phyloP scores from a whole-genome alignment of 2,888 invertebrate species.

The Ennomos erosarius region DNA sequence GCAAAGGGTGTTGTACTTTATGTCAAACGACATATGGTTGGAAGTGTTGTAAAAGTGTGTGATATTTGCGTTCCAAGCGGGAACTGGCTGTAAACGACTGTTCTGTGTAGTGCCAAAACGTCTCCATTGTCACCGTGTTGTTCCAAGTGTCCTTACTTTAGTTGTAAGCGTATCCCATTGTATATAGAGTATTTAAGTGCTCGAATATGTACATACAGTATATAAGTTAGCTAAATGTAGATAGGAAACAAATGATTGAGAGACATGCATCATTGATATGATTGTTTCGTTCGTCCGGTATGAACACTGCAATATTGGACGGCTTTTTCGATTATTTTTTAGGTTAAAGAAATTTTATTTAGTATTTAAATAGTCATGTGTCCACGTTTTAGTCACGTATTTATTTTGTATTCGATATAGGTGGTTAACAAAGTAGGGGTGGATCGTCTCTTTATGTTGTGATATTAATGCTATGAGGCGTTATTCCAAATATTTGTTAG shows the following conservation, averaged over 20 bases:
- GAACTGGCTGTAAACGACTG: slow-evolving; percentile 32
- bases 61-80: slow-evolving; percentile 1
- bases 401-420: slow-evolving; percentile 56
- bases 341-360: slow-evolving; percentile 40
- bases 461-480: slow-evolving; percentile 36
- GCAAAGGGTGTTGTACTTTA: slow-evolving; percentile 9
- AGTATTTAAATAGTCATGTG: slow-evolving; percentile 45
- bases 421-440: slow-evolving; percentile 43
- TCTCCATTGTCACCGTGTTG: slow-evolving; percentile 52
- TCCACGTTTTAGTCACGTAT: slow-evolving; percentile 60
- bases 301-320: slow-evolving; percentile 25
- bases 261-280: slow-evolving; percentile 13
- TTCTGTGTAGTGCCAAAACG: slow-evolving; percentile 46
- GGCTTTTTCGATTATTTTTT: slow-evolving; percentile 39
- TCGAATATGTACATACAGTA: slow-evolving; percentile 64
- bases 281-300: slow-evolving; percentile 13
- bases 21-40: slow-evolving; percentile 7
- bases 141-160: slow-evolving; percentile 81
- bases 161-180: slow-evolving; percentile 61
- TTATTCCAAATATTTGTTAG: slow-evolving; percentile 16
- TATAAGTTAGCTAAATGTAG: slow-evolving; percentile 56
- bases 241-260: slow-evolving; percentile 45
- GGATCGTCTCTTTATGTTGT: slow-evolving; percentile 42
- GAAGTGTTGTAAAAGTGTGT: neutral
- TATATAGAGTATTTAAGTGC: slow-evolving; percentile 53